Conservation (phyloP, 2,113 vertebrate species). For the Echinops telfairi region DNA sequence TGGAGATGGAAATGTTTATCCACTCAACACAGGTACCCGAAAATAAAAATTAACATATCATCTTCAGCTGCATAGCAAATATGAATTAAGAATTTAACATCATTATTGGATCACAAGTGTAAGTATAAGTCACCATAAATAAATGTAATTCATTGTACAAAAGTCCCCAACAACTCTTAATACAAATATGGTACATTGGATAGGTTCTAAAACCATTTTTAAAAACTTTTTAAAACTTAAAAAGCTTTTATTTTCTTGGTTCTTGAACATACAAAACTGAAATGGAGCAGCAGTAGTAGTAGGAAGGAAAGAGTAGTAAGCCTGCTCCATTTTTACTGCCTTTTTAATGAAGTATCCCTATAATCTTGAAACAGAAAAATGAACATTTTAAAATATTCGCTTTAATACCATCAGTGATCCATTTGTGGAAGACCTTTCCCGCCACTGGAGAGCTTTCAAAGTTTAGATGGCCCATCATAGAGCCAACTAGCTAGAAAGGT, state of each 20-base stretch:
- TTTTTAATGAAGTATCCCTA: constrained; percentile 55
- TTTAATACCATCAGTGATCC: constrained; percentile 63
- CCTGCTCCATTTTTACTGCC: constrained; percentile 26
- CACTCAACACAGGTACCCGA: constrained; percentile 83
- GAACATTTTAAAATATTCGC: constrained; percentile 49
- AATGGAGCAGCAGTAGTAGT: constrained; percentile 74
- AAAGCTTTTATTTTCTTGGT: constrained; percentile 75
- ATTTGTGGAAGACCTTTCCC: constrained; percentile 30
- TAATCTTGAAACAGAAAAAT: constrained; percentile 55
- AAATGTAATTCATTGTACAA: constrained; percentile 89
- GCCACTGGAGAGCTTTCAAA: constrained; percentile 63
- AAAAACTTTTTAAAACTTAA: constrained; percentile 84
- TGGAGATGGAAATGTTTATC: constrained; percentile 86
- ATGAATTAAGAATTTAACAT: constrained; percentile 88
- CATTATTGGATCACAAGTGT: constrained; percentile 87
- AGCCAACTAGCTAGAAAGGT: constrained; percentile 71
- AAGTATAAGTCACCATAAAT: constrained; percentile 91
- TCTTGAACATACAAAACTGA: constrained; percentile 82
- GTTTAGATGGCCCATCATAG: neutral
- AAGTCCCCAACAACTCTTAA: constrained; percentile 89
- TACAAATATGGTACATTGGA: constrained; percentile 91
- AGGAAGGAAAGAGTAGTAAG: constrained; percentile 67
- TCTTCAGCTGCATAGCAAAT: constrained; percentile 89
- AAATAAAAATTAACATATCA: constrained; percentile 88
- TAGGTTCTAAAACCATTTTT: constrained; percentile 83